Conservation (phyloP, 2,113 vertebrate species). For the Barnardius zonarius region DNA sequence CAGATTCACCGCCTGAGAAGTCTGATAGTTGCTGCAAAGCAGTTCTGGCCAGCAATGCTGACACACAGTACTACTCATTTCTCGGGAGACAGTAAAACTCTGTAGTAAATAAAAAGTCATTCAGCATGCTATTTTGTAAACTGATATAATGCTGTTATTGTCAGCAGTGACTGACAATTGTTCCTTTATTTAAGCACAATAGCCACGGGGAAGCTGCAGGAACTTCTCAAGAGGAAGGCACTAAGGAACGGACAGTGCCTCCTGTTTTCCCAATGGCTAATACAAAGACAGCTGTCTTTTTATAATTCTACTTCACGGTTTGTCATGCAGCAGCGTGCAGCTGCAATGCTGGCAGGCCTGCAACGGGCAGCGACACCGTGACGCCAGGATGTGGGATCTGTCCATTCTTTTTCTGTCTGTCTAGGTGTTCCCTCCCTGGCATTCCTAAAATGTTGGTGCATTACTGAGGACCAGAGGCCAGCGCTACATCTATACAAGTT, state of each 20-base stretch:
- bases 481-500: background rate
- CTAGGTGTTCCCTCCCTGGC: background rate
- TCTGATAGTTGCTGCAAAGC: background rate
- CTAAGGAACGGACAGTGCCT: accelerated
- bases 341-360: background rate
- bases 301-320: background rate
- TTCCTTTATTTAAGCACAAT: background rate
- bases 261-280: background rate
- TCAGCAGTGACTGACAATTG: background rate
- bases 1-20: background rate
- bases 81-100: background rate
- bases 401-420: accelerated
- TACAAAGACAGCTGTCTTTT: background rate
- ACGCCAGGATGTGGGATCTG: background rate
- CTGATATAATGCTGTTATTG: background rate
- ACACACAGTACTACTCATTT: background rate
- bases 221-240: background rate
- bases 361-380: accelerated
- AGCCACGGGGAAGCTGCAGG: accelerated
- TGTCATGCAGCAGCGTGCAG: background rate
- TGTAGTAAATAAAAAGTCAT: background rate
- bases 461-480: background rate
- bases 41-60: background rate
- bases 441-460: background rate
- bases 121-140: background rate